A percentile compares a stretch with the other conserved stretches of the same genome.
Conservation (phyloP, 1,140 invertebrate species). For the Sinella curviseta region DNA sequence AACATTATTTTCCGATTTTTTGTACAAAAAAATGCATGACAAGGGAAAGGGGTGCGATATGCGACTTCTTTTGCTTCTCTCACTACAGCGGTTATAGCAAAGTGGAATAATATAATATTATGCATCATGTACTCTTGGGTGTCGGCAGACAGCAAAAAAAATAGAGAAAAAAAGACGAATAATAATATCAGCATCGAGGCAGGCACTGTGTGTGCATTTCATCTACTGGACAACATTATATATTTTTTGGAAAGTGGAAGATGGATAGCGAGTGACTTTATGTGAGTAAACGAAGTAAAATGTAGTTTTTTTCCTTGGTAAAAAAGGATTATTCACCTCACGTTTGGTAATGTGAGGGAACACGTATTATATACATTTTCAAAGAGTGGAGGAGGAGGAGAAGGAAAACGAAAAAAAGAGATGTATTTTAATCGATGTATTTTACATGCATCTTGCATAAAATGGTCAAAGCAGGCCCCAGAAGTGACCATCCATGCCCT, state of each 20-base stretch:
- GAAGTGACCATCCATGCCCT: slow-evolving; percentile 46
- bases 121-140: background rate
- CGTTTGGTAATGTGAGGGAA: slow-evolving; percentile 40
- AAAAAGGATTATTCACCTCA: slow-evolving; percentile 39
- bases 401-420: slow-evolving; percentile 1
- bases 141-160: background rate
- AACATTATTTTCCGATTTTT: slow-evolving; percentile 22
- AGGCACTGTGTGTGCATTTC: background rate
- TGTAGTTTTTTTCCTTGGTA: background rate
- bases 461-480: slow-evolving; percentile 48
- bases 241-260: slow-evolving; percentile 5
- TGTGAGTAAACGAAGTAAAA: background rate
- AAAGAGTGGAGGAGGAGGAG: background rate
- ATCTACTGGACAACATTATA: background rate
- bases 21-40: background rate
- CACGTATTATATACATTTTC: slow-evolving; percentile 43
- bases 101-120: background rate
- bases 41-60: slow-evolving; percentile 18
- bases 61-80: background rate
- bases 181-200: too few species aligned
- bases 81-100: background rate
- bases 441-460: slow-evolving; percentile 52
- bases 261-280: slow-evolving; percentile 25
- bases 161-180: too few species aligned
- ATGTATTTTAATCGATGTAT: slow-evolving; percentile 52